Evolutionary conservation across 1,140 invertebrate species (phyloP), one percentile per base, ranked within the genome.

Genomic region (Drosophila trapezifrons): DNA sequence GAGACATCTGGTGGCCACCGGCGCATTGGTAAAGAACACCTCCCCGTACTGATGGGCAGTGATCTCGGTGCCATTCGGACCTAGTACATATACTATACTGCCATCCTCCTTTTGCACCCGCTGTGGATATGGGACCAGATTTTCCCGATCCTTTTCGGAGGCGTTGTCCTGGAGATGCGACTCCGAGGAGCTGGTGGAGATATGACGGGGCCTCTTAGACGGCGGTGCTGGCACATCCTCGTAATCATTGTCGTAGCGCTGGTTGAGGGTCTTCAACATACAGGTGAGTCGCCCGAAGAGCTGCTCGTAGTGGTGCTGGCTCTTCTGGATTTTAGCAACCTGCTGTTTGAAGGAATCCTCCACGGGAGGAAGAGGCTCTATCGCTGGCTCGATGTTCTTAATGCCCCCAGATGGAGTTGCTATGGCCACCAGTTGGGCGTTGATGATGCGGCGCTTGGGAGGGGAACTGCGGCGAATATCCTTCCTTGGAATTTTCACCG

Each of bases 21-120:
- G 80, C 9, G 91, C 76, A 32, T 63, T 83, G 0, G 66, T 74
- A 92, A 92, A 93, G 45, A 85, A 84, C 0, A 93, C 81, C 1
- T 71, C 52, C 0, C 74, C 42, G 38, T 79, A 92, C 12, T 90
- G 59, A 18, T 65, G 37, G 4, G 47, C 49, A 1, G 65, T 63
- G 12, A 93, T 86, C n/a, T 57, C n/a, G 5, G 92, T 93, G 6
- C 82, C 78, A 64, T 92, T 90, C 5, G 77, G 74, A 9, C 92
- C 92, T n/a, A 93, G 67, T 1, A 83, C 38, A 27, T 84, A 89
- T 1, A 20, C 57, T 2, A 10, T 35, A 3, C n/a, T 58, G n/a
- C 80, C 87, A 25, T 79, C 52, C 0, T n/a, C 25, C 1, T 52
- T 60, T 8, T 38, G 5, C 0, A 79, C 20, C 1, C 75, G 78